Evolutionary conservation across 1,140 invertebrate genomes (phyloP).

Genomic region (Hirudo medicinalis): DNA sequence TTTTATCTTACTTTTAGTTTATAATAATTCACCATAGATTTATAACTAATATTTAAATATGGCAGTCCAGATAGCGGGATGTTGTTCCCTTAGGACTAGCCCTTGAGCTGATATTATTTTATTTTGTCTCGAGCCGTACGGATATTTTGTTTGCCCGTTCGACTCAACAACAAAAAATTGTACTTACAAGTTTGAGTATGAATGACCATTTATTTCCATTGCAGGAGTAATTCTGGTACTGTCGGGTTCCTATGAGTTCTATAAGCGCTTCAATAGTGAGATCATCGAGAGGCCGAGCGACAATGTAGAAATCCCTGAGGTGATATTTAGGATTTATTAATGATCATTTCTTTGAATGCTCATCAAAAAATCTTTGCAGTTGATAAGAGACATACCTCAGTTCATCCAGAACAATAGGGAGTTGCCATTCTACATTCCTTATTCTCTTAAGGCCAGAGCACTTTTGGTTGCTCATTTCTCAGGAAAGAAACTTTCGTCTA

Average conservation of each 20-base stretch:
- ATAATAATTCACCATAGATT: no score
- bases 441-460: conserved; percentile 88
- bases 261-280: conserved; percentile 81
- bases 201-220: background rate
- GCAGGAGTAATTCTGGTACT: conserved; percentile 82
- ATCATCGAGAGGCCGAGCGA: conserved; percentile 82
- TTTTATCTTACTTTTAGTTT: no score
- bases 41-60: no score
- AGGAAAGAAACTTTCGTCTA: conserved; percentile 61
- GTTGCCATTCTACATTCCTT: conserved; percentile 75
- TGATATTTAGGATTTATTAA: conserved; percentile 38
- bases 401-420: conserved; percentile 79
- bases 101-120: no score
- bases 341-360: no score
- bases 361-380: conserved; percentile 44
- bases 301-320: conserved; percentile 81
- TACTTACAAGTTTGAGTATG: background rate
- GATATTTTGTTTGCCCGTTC: no score
- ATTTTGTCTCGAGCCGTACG: no score
- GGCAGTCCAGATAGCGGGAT: no score
- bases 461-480: conserved; percentile 84
- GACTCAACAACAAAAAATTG: no score
- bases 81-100: no score
- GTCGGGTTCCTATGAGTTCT: conserved; percentile 88
- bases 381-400: conserved; percentile 78